Conservation (phyloP, 2,888 invertebrate genomes). For the Agrochola litura region DNA sequence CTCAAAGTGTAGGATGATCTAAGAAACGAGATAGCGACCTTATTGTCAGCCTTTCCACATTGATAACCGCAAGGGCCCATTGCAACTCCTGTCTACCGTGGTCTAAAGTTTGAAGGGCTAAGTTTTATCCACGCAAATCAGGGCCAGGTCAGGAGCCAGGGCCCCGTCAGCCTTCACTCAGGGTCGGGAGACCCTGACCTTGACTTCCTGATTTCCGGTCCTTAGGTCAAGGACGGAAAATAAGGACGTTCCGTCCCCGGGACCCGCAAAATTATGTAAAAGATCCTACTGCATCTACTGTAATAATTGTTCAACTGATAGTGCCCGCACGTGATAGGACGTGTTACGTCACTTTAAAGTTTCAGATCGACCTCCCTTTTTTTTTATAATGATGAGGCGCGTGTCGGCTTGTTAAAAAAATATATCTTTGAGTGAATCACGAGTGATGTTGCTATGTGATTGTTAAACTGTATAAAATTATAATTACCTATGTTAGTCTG, state of each 20-base stretch:
- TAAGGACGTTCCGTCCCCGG: neutral
- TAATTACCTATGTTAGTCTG: constrained; percentile 9
- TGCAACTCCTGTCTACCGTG: neutral
- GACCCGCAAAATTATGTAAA: neutral
- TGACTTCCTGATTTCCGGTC: neutral
- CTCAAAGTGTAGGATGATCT: neutral
- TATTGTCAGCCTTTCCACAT: neutral
- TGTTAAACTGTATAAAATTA: constrained; percentile 16
- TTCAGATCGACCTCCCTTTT: neutral
- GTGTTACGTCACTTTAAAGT: constrained; percentile 36
- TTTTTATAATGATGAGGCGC: neutral
- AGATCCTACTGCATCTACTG: neutral
- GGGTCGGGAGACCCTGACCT: neutral
- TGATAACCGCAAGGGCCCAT: neutral
- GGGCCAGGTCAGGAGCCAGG: neutral
- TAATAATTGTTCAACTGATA: neutral
- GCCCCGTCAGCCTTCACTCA: neutral
- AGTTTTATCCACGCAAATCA: neutral
- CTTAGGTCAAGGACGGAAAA: neutral
- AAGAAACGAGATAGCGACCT: neutral
- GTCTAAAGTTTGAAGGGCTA: too few species aligned
- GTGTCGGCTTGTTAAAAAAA: constrained; percentile 26
- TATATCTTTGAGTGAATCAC: constrained; percentile 31
- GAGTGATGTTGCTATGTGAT: constrained; percentile 42
- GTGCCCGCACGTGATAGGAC: constrained; percentile 22